Conservation (phyloP, 2,888 invertebrate species). For the Oxyteleia sp. region DNA sequence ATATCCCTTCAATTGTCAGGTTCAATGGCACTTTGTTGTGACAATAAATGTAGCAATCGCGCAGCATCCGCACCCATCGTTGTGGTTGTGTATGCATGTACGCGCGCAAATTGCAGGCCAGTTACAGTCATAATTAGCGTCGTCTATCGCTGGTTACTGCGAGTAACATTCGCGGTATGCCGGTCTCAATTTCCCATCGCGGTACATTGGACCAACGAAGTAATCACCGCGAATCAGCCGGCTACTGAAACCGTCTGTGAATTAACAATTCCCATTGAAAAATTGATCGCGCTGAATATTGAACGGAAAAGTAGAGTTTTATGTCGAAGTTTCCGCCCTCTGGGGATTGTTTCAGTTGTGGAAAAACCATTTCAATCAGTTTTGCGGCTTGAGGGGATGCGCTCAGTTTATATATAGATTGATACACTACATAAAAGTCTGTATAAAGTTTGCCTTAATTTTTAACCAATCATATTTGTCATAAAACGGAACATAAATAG, state of each 20-base stretch:
- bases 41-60: constrained; percentile 63
- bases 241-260: constrained; percentile 24
- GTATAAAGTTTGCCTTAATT: no score
- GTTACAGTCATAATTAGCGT: constrained; percentile 83
- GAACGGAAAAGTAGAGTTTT: constrained; percentile 23
- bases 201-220: constrained; percentile 45
- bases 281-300: constrained; percentile 9
- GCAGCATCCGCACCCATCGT: constrained; percentile 35
- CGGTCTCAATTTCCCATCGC: constrained; percentile 69
- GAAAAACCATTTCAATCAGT: no score
- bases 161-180: constrained; percentile 81
- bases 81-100: constrained; percentile 74
- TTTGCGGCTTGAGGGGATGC: no score
- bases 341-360: background rate
- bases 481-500: no score
- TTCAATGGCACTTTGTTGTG: constrained; percentile 61
- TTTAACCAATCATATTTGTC: no score
- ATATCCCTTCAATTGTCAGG: constrained; percentile 44
- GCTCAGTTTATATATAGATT: no score
- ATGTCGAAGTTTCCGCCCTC: constrained; percentile 1
- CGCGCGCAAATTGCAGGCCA: constrained; percentile 52
- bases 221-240: constrained; percentile 47
- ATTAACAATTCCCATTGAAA: constrained; percentile 39
- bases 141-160: constrained; percentile 82
- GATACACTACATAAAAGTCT: no score